These are phyloP conservation scores for Tauraco hartlaubi DNA, from an alignment of 2,797 vertebrate genomes.

Conservation along the genomic window DNA sequence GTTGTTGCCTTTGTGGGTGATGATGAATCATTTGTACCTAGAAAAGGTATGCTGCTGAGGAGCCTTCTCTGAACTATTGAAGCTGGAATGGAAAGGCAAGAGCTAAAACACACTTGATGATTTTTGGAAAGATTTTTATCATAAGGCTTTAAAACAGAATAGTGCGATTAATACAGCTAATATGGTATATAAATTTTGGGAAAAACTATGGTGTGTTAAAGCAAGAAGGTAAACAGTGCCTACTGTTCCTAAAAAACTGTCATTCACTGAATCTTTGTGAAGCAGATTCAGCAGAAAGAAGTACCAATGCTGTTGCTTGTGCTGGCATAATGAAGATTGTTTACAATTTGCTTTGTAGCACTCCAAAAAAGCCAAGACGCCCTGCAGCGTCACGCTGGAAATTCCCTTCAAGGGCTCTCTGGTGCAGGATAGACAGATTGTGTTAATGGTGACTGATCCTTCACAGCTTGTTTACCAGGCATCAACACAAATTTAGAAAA, in stretches of 20 bases:
- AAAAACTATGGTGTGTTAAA: background rate
- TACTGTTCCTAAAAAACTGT: background rate
- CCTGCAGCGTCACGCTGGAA: background rate
- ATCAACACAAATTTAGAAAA: constrained; percentile 14
- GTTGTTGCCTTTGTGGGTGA: background rate
- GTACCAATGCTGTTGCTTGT: constrained; percentile 18
- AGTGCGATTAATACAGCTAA: background rate
- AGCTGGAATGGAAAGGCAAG: background rate
- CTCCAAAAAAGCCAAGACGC: constrained; percentile 8
- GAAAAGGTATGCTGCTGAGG: background rate
- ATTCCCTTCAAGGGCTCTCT: constrained; percentile 1
- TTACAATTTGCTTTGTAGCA: constrained; percentile 13
- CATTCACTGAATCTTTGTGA: background rate
- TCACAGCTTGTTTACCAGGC: constrained; percentile 34
- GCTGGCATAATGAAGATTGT: background rate
- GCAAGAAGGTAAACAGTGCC: background rate
- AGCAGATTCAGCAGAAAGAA: background rate
- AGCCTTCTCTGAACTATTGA: background rate
- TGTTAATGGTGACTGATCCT: constrained; percentile 44
- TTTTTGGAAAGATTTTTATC: background rate
- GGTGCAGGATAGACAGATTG: constrained; percentile 40
- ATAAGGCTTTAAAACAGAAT: background rate
- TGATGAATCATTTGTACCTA: background rate
- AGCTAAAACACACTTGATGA: background rate
- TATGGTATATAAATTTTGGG: background rate